phyloP scores from a whole-genome alignment of 2,797 vertebrate genomes.

The Hypotaenidia philippensis region DNA sequence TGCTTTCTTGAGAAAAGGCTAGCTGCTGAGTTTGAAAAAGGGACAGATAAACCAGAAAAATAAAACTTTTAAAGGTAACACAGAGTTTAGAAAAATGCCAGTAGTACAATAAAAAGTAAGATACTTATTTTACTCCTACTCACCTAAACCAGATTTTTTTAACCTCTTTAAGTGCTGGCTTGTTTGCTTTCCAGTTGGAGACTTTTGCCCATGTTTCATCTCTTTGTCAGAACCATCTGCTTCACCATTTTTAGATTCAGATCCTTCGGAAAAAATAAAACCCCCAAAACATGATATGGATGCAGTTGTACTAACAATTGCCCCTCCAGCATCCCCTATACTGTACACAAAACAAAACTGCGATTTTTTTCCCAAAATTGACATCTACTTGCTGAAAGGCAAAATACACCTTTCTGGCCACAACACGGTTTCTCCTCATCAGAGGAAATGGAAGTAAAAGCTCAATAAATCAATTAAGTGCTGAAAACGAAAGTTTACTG shows the following conservation, averaged over 20 bases:
- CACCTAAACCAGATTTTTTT: slow-evolving; percentile 89
- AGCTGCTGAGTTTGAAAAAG: not conserved
- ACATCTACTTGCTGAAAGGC: slow-evolving; percentile 63
- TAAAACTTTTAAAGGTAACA: not conserved
- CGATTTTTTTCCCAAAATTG: not conserved
- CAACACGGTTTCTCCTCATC: slow-evolving; percentile 62
- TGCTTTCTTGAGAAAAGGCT: not conserved
- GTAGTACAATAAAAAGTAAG: not conserved
- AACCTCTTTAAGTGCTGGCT: slow-evolving; percentile 88
- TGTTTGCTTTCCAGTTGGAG: slow-evolving; percentile 86
- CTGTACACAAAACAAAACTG: slow-evolving; percentile 22
- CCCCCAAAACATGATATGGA: slow-evolving; percentile 40
- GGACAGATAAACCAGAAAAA: not conserved
- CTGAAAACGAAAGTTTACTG: slow-evolving; percentile 77
- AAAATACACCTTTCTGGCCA: slow-evolving; percentile 66
- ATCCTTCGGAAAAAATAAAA: slow-evolving; percentile 80
- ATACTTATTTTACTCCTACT: slow-evolving; percentile 70
- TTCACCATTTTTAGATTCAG: slow-evolving; percentile 89
- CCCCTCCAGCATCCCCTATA: slow-evolving; percentile 35
- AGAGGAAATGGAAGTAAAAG: slow-evolving; percentile 74
- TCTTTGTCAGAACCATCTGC: slow-evolving; percentile 88
- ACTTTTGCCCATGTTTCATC: slow-evolving; percentile 87
- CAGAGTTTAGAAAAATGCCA: not conserved
- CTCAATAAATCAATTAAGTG: slow-evolving; percentile 82
- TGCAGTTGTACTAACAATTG: slow-evolving; percentile 36